Evolutionary conservation across 2,113 vertebrate species (phyloP), one percentile per base, ranked within the genome.

Genomic region (Rissa tridactyla): DNA sequence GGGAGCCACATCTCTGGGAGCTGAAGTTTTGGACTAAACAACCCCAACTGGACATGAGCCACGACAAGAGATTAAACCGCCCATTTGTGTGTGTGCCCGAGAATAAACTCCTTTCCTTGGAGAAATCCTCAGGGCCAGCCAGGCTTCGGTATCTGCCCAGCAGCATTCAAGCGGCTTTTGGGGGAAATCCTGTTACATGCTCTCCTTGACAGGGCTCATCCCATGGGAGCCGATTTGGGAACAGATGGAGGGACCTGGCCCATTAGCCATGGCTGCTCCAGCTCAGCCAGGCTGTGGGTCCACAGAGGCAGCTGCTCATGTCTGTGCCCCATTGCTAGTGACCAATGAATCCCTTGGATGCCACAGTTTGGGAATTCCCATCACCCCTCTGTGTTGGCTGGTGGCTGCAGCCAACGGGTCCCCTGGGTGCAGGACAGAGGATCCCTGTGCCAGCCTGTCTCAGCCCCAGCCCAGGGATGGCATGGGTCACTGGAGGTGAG

Each of bases 141-240:
- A 91, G n/a, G 70, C 90, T 92, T 87, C 10, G n/a, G 93, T 96
- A 86, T 93, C 94, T 91, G 90, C 49, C 82, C 17, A 12, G 80
- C 89, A 95, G 82, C 87, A 83, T 86, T 82, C 92, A 94, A 93
- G 94, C 82, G 5, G 96, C 94, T 96, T 93, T 92, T 47, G 27
- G 79, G 77, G 92, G 70, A 93, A 97, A 97, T 95, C 96, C 92
- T 96, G 96, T 96, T 96, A 96, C 27, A 22, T 0, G 0, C 57
- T 84, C 19, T 94, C 69, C 77, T 82, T 5, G 10, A 42, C 26
- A 40, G 75, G 58, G 71, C 62, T 96, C 85, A 95, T 96, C 94
- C 92, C 1, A 0, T 2, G 1, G 92, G 96, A 95, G 81, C 75
- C 1, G 46, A 70, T 80, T 46, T 69, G 75, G 93, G 82, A 81